Evolutionary conservation across 2,113 vertebrate species (phyloP).

Genomic region (Bungarus multicinctus): DNA sequence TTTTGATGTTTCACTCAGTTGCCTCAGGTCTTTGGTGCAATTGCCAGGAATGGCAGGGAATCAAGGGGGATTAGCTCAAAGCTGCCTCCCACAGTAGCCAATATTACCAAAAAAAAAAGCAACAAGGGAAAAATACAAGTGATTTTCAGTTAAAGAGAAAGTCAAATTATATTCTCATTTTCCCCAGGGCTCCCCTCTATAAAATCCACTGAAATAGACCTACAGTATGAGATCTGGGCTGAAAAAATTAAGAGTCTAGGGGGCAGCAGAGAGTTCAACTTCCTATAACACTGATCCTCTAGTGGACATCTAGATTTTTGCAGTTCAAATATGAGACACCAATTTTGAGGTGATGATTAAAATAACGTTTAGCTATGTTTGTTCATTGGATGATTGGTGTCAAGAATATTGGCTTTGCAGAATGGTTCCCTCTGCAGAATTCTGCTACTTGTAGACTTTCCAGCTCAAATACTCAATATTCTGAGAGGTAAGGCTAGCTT

Average conservation of each 20-base stretch:
- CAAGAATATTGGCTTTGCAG: neutral
- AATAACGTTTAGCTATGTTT: neutral
- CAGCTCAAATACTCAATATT: neutral
- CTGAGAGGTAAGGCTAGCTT: neutral
- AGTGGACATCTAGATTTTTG: neutral
- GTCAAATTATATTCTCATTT: conserved; percentile 11
- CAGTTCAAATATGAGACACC: neutral
- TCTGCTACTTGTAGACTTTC: neutral
- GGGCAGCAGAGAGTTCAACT: neutral
- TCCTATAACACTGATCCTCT: neutral
- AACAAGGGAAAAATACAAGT: conserved; percentile 42
- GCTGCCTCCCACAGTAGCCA: conserved; percentile 58
- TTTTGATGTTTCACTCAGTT: conserved; percentile 75
- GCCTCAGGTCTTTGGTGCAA: conserved; percentile 69
- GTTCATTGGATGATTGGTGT: neutral
- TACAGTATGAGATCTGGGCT: neutral
- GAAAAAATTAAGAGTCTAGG: too few species aligned
- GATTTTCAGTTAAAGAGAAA: conserved; percentile 10
- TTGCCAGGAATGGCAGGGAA: conserved; percentile 74
- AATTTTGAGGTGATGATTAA: neutral
- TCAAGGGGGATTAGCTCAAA: conserved; percentile 75
- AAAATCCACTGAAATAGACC: neutral
- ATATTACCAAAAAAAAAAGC: conserved; percentile 47
- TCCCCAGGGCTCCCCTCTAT: too few species aligned
- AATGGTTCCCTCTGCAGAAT: neutral